These are phyloP conservation scores for Acanthoscelides obtectus DNA, from an alignment of 2,888 invertebrate species.

Conservation along the genomic window DNA sequence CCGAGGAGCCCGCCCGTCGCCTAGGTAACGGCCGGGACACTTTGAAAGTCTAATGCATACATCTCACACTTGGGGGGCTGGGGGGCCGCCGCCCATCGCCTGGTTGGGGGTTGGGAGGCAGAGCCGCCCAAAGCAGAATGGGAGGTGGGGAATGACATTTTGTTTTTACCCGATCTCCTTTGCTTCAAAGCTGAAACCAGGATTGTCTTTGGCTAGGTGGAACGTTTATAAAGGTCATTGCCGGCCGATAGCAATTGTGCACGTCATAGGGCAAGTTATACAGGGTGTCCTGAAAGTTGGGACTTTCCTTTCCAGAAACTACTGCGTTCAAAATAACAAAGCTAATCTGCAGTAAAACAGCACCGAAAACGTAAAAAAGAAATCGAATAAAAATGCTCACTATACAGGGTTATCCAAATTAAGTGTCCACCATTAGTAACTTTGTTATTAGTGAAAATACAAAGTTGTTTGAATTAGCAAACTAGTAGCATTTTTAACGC, in stretches of 20 bases:
- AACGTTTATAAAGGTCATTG: neutral
- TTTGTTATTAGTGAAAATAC: too few relatives aligned
- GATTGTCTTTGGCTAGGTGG: neutral
- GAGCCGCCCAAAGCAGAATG: slow-evolving; percentile 26
- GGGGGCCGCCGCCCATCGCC: slow-evolving; percentile 21
- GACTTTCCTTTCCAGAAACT: too few relatives aligned
- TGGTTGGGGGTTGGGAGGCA: slow-evolving; percentile 35
- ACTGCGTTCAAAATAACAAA: too few relatives aligned
- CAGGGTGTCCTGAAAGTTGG: too few relatives aligned
- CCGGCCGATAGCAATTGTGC: neutral
- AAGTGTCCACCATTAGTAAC: too few relatives aligned
- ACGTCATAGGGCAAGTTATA: too few relatives aligned
- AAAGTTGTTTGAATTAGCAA: too few relatives aligned
- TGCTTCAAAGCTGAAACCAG: neutral
- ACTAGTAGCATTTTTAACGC: too few relatives aligned
- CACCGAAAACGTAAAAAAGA: too few relatives aligned
- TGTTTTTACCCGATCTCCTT: slow-evolving; percentile 44
- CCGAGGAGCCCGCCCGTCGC: slow-evolving; percentile 55
- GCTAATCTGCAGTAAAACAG: too few relatives aligned
- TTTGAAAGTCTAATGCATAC: slow-evolving; percentile 51
- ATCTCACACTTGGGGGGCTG: slow-evolving; percentile 46
- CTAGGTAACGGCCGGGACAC: slow-evolving; percentile 63
- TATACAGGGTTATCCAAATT: too few relatives aligned
- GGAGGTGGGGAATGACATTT: slow-evolving; percentile 38
- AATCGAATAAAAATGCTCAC: too few relatives aligned